phyloP scores from a whole-genome alignment of 1,140 invertebrate species.

The Neodiprion virginianus region DNA sequence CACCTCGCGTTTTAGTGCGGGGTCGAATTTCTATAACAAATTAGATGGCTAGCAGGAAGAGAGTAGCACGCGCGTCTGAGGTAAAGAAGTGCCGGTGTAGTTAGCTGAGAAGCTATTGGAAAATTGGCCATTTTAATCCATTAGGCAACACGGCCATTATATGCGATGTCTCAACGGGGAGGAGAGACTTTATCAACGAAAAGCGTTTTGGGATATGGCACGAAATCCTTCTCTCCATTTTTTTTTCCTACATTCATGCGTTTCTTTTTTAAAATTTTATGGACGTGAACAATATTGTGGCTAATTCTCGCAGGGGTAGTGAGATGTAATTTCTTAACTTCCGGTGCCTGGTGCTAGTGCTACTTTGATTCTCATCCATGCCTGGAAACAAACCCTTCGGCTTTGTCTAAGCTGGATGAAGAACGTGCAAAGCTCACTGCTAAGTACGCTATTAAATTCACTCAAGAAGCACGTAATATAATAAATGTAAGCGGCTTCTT shows the following conservation, averaged over 20 bases:
- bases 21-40: not conserved
- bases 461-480: not conserved
- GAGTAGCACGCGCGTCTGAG: not conserved
- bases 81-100: not conserved
- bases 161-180: not conserved
- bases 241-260: too few relatives aligned
- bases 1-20: not conserved
- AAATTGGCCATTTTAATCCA: constrained; percentile 6
- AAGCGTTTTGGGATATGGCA: not conserved
- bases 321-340: not conserved
- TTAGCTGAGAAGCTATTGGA: not conserved
- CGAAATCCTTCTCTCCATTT: too few relatives aligned
- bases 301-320: too few relatives aligned
- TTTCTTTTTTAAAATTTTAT: too few relatives aligned
- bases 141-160: not conserved
- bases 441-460: not conserved
- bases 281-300: too few relatives aligned
- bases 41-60: not conserved
- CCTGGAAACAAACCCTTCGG: not conserved
- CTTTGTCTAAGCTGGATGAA: not conserved
- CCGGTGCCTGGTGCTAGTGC: not conserved
- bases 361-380: not conserved
- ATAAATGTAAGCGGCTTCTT: not conserved
- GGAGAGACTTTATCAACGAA: not conserved
- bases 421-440: not conserved